Percentiles rank a stretch among this genome's conserved stretches.
phyloP scores from a whole-genome alignment of 2,113 vertebrate genomes.

The Casuarius casuarius region DNA sequence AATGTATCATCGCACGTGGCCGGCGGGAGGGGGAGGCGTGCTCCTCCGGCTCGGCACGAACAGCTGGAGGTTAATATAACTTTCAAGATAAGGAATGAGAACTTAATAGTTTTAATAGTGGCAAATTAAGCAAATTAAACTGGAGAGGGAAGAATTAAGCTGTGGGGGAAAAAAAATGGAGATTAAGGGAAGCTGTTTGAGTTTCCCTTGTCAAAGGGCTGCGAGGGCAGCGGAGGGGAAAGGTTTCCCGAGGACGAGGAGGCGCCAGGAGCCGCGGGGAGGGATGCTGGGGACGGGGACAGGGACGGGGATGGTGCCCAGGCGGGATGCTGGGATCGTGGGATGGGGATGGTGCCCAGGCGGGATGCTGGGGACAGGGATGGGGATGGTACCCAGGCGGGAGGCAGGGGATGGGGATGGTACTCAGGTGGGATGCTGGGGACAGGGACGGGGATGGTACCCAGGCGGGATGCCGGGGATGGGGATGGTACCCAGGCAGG shows the following conservation, averaged over 20 bases:
- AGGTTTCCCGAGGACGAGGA: neutral
- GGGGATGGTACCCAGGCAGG: neutral
- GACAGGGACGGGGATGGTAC: neutral
- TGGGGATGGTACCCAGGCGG: neutral
- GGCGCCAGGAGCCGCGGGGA: neutral
- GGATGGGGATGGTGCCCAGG: neutral
- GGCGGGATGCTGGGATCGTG: too few species aligned
- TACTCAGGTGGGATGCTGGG: neutral
- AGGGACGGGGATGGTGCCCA: neutral
- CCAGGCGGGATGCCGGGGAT: accelerated
- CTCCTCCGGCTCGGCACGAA: neutral
- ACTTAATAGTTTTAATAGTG: conserved; percentile 17
- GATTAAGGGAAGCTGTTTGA: neutral
- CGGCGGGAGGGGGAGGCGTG: neutral
- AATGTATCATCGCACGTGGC: neutral
- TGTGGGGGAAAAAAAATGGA: neutral
- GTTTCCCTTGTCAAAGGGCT: accelerated
- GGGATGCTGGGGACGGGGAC: neutral
- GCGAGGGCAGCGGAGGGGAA: neutral
- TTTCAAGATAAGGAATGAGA: conserved; percentile 11
- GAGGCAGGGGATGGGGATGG: neutral
- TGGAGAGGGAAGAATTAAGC: neutral
- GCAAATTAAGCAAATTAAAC: conserved; percentile 1
- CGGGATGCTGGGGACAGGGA: neutral
- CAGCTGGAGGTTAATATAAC: conserved; percentile 33